Evolutionary conservation across 2,888 invertebrate species (phyloP), one percentile per base, ranked within the genome.

Genomic region (Helicoverpa assulta): DNA sequence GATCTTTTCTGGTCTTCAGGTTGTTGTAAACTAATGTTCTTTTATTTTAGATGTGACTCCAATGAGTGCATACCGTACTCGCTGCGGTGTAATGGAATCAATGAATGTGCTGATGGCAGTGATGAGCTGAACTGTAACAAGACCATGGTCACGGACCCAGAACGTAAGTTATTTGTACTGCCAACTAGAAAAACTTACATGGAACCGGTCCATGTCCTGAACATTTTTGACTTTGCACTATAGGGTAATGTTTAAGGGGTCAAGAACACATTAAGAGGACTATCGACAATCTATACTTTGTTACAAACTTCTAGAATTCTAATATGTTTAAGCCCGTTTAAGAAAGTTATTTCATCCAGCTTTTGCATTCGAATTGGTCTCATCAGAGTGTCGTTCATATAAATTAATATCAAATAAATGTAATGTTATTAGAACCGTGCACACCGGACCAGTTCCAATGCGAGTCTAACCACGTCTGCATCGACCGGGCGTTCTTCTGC

Each of bases 401-500:
- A 8, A 33, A 33, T 33, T 5, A 21, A 55, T 3, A 47, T 66
- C 10, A 8, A 33, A 33, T 33, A 5, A 21, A 55, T 3, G 37
- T 66, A 10, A 73, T 60, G 53, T 26, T 80, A 85, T 47, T 73
- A 77, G 76, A 66, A 1, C 63, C 68, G 2, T 77, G 76, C 60
- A 57, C 69, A 5, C 40, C 16, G 3, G 83, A 88, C 19, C 88
- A 93, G 69, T 95, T 90, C 79, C 72, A 64, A 84, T 85, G 76
- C 91, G 91, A 69, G 66, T 96, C 83, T 94, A 96, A 83, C 96
- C 97, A 21, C 85, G 89, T 67, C 0, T 98, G 98, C 88, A 95
- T 97, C 78, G 91, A 96, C 72, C 90, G 86, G n/a, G 92, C 92
- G 18, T 96, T 96, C 83, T 91, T 92, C 67, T 98, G 98, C 86